Percentiles rank a stretch among this genome's conserved stretches.
Conservation (phyloP, 2,888 invertebrate species). For the Toxonevra muliebris region DNA sequence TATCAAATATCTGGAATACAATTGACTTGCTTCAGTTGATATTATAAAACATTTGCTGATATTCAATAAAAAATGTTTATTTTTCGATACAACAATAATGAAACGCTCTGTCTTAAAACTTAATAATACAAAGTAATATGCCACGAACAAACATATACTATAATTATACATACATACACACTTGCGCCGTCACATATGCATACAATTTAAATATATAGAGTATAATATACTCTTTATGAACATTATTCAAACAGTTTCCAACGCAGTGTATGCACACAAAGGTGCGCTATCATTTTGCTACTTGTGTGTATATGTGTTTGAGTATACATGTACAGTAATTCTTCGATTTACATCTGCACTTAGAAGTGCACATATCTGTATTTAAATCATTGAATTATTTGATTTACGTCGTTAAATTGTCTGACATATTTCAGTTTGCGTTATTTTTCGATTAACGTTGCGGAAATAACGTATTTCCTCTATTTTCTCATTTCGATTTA, state of each 20-base stretch:
- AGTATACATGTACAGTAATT: too few relatives aligned
- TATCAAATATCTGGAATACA: too few relatives aligned
- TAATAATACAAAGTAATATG: neutral
- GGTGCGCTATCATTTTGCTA: neutral
- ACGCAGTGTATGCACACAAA: neutral
- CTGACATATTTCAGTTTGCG: too few relatives aligned
- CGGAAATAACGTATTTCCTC: too few relatives aligned
- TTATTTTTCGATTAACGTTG: too few relatives aligned
- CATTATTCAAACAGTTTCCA: neutral
- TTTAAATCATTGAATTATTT: too few relatives aligned
- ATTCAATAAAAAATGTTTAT: neutral
- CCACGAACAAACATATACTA: neutral
- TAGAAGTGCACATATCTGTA: too few relatives aligned
- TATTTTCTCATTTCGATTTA: too few relatives aligned
- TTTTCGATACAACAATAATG: neutral
- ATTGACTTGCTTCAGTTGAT: too few relatives aligned
- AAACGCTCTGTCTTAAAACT: neutral
- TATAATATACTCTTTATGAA: neutral
- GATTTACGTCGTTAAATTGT: too few relatives aligned
- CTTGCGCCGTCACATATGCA: neutral
- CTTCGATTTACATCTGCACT: too few relatives aligned
- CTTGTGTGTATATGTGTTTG: neutral
- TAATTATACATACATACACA: neutral
- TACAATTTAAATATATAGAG: neutral
- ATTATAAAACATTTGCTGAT: too few relatives aligned